phyloP scores from a whole-genome alignment of 2,888 invertebrate species.

The Hetaerina titia region DNA sequence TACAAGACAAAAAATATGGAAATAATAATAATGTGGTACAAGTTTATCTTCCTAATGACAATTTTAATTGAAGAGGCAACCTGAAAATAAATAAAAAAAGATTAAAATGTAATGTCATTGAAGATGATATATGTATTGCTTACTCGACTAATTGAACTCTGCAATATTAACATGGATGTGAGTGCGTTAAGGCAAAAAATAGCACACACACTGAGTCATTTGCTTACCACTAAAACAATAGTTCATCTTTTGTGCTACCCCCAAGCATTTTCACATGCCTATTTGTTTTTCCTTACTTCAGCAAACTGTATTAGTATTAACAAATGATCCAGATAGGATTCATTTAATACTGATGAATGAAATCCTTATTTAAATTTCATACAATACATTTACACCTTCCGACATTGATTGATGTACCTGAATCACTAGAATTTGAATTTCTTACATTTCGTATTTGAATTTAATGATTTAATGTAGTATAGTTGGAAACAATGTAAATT shows the following conservation, averaged over 20 bases:
- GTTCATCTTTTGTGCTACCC: neutral
- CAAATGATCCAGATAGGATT: neutral
- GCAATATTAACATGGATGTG: slow-evolving; percentile 36
- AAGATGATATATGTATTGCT: slow-evolving; percentile 18
- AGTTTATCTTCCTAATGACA: slow-evolving; percentile 28
- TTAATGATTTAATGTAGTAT: too few species aligned
- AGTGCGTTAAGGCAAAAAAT: slow-evolving; percentile 38
- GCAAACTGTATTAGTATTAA: slow-evolving; percentile 56
- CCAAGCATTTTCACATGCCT: slow-evolving; percentile 33
- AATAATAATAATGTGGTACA: slow-evolving; percentile 53
- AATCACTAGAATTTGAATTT: too few species aligned
- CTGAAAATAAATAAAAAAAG: slow-evolving; percentile 46
- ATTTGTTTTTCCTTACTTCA: slow-evolving; percentile 33
- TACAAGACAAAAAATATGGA: slow-evolving; percentile 48
- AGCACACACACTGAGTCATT: neutral
- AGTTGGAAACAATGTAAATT: too few species aligned
- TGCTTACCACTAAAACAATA: slow-evolving; percentile 44
- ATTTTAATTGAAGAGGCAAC: slow-evolving; percentile 50
- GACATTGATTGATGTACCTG: too few species aligned
- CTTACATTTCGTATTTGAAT: too few species aligned
- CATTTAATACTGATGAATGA: neutral
- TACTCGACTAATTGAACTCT: neutral
- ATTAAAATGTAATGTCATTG: slow-evolving; percentile 48
- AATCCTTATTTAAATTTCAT: too few species aligned
- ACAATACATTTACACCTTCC: too few species aligned